A percentile compares a stretch with the other conserved stretches of the same genome.
These are phyloP conservation scores for Nemopilema nomurai DNA, from an alignment of 30 jellyfish, hydroid and myxozoan genomes.

Conservation along the genomic window DNA sequence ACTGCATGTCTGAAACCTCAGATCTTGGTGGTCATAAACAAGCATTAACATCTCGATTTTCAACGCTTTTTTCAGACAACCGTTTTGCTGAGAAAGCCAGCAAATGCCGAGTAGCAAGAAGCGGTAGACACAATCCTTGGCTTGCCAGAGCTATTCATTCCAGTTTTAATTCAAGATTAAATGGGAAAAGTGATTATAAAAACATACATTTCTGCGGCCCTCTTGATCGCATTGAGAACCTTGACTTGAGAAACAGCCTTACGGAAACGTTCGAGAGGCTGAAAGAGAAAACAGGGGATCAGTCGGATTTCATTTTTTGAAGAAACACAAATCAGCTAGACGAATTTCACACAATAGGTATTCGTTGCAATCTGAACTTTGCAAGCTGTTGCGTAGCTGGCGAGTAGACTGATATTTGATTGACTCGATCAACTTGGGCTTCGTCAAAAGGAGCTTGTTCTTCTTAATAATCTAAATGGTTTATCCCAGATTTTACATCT, in stretches of 20 bases:
- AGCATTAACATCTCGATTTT: background rate
- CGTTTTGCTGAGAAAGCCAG: background rate
- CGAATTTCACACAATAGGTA: background rate
- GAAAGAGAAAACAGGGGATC: background rate
- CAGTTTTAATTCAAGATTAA: background rate
- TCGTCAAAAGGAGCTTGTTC: too few species aligned
- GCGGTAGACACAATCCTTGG: background rate
- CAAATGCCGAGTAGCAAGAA: background rate
- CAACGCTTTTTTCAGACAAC: background rate
- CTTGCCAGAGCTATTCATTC: background rate
- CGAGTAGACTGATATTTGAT: too few species aligned
- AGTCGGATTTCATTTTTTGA: background rate
- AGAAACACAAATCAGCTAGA: background rate
- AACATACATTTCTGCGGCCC: constrained; percentile 64
- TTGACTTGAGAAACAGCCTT: constrained; percentile 52
- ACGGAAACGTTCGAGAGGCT: constrained; percentile 60
- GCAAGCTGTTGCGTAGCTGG: background rate
- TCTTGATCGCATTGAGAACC: constrained; percentile 46
- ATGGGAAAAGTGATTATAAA: background rate
- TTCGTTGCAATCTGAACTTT: background rate
- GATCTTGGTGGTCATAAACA: too few species aligned
- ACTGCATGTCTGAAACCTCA: too few species aligned
- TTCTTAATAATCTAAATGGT: too few species aligned
- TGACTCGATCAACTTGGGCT: too few species aligned
- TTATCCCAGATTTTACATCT: too few species aligned